These are phyloP conservation scores for Furcifer pardalis DNA, from an alignment of 2,797 vertebrate species.

Conservation along the genomic window DNA sequence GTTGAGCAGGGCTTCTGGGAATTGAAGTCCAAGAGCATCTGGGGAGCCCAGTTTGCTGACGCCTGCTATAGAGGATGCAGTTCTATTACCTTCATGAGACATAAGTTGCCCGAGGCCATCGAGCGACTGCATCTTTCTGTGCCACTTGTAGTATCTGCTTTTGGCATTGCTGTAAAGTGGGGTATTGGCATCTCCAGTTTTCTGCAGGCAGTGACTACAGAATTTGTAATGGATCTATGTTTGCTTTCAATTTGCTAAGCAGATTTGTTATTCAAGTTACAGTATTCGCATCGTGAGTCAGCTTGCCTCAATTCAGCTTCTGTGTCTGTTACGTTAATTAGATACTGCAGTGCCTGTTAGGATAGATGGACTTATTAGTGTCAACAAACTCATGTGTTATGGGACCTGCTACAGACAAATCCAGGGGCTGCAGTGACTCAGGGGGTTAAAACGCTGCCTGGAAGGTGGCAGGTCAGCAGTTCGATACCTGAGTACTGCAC, in stretches of 20 bases:
- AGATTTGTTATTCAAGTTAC: background rate
- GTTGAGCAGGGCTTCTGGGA: too few relatives aligned
- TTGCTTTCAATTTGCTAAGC: background rate
- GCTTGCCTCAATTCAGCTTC: background rate
- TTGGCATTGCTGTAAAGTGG: background rate
- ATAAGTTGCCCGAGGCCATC: background rate
- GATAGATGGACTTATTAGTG: conserved; percentile 2
- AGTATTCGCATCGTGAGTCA: background rate
- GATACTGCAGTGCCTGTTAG: background rate
- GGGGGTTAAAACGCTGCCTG: too few relatives aligned
- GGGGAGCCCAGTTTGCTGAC: too few relatives aligned
- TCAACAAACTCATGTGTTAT: background rate
- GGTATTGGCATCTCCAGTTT: background rate
- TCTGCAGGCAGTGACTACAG: background rate
- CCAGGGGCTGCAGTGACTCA: too few relatives aligned
- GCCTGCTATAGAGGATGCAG: too few relatives aligned
- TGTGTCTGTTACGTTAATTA: conserved; percentile 39
- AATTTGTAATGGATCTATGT: background rate
- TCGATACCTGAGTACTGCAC: too few relatives aligned
- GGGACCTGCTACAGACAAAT: conserved; percentile 44
- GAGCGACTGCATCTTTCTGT: background rate
- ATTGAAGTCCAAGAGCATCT: too few relatives aligned
- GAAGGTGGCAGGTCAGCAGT: too few relatives aligned
- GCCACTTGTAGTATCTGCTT: background rate
- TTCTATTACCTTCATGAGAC: too few relatives aligned